These are phyloP conservation scores for Eupithecia subfuscata DNA, from an alignment of 2,888 invertebrate species.

Conservation along the genomic window DNA sequence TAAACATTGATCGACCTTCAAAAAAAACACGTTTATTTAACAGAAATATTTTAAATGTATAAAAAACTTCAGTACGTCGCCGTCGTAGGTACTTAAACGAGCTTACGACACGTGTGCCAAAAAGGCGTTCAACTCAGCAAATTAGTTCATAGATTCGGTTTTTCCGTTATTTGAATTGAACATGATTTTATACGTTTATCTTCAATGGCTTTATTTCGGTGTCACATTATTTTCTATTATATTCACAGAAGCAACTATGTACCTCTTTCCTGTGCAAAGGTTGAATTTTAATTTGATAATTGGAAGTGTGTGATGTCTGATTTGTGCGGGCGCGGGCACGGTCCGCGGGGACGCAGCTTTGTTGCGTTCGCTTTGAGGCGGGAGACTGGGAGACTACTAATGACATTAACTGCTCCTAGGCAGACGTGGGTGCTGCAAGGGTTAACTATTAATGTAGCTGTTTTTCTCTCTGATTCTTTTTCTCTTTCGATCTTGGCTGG, in stretches of 20 bases:
- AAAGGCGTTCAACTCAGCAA: no score
- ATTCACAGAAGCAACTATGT: background rate
- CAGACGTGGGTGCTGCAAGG: background rate
- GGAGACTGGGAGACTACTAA: slow-evolving; percentile 11
- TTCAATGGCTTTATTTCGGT: background rate
- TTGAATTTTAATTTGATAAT: slow-evolving; percentile 39
- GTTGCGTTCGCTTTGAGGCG: slow-evolving; percentile 25
- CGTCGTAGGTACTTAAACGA: no score
- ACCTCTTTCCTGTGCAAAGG: slow-evolving; percentile 18
- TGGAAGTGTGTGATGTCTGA: slow-evolving; percentile 28
- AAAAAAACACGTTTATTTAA: no score
- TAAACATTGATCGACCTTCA: no score
- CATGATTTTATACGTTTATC: background rate
- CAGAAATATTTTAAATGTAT: no score
- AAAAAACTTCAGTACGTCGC: no score
- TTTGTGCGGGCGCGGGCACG: slow-evolving; percentile 15
- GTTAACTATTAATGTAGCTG: background rate
- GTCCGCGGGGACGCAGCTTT: slow-evolving; percentile 20
- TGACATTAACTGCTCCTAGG: slow-evolving; percentile 19
- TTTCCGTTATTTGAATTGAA: background rate
- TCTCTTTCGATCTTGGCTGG: background rate
- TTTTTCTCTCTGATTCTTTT: background rate
- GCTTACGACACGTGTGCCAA: no score
- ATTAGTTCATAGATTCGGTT: background rate
- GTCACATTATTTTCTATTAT: background rate